Base-by-base conservation (phyloP, 2,113 vertebrate genomes). In the Rhinopomastus cyanomelas region DNA sequence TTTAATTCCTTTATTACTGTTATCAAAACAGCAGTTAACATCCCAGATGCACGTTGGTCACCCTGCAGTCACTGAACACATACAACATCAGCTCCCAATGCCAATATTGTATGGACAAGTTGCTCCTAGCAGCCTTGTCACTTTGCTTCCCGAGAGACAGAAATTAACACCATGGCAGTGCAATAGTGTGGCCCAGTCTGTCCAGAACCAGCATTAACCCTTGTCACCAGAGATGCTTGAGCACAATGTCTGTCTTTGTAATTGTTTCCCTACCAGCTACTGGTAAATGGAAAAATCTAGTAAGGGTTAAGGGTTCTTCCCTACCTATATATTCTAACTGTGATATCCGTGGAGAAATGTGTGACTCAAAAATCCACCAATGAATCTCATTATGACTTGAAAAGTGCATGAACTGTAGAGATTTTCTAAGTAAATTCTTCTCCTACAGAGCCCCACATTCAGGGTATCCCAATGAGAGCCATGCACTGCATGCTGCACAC, bases 401-500 rank as follows among this genome's bases (percentile, higher is more conserved):
- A 86, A 82, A 77, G 11, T 6, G 15, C 10, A 30, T 3, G 4
- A 51, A 19, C 8, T 44, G 12, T 9, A 5, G 23, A 68, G 23
- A 74, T 25, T 74, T 60, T 53, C 49, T 72, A 65, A 39, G 51
- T 11, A 65, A 76, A 73, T 69, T 69, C 60, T 42, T 6, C 19
- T 55, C 9, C 83, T 77, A 27, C 12, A 18, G 42, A 57, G 20
- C 10, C 16, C 17, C n/a, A 37, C 21, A 23, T 0, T 15, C 32
- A 32, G 21, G 27, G 8, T 9, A n/a, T 19, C 32, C 69, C 67
- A 36, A 1, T 1, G 13, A 61, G 32, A 76, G 37, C 8, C 53
- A 22, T 0, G 8, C 1, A 0, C 32, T 6, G 11, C 36, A 11
- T 11, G 5, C 69, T 1, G 0, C 9, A 14, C 0, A 5, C 2